Evolutionary conservation across 2,113 vertebrate species (phyloP).

Genomic region (Agapornis roseicollis): DNA sequence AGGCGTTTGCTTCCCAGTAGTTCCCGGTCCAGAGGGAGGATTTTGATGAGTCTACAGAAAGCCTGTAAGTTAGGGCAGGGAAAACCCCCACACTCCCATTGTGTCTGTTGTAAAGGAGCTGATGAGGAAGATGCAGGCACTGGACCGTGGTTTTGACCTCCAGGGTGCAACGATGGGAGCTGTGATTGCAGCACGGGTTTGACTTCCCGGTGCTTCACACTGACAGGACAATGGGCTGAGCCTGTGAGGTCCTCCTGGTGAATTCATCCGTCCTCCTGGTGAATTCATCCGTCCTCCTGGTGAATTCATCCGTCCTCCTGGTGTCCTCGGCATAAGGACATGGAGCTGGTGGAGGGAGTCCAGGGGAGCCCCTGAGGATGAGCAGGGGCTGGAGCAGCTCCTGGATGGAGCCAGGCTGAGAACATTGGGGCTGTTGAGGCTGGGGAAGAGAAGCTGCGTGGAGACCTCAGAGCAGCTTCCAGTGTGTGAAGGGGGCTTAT

Average conservation of each 20-base stretch:
- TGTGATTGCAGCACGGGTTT: accelerated
- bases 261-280: not conserved
- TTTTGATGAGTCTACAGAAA: slow-evolving; percentile 15
- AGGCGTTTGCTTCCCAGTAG: not conserved
- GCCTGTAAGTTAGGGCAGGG: not conserved
- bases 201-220: not conserved
- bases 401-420: not conserved
- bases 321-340: not conserved
- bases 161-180: accelerated
- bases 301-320: not conserved
- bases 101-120: not conserved
- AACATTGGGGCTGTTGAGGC: not conserved
- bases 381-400: not conserved
- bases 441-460: too few species aligned
- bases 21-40: not conserved
- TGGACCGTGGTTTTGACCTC: not conserved
- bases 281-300: not conserved
- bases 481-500: too few species aligned
- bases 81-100: not conserved
- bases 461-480: too few species aligned
- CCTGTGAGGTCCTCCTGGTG: not conserved
- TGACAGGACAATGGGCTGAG: not conserved
- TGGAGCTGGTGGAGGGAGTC: not conserved
- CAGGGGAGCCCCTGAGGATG: not conserved
- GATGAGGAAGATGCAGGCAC: not conserved